A percentile compares a stretch with the other conserved stretches of the same genome.
Conservation (phyloP, 2,113 vertebrate species). For the Anhinga anhinga region DNA sequence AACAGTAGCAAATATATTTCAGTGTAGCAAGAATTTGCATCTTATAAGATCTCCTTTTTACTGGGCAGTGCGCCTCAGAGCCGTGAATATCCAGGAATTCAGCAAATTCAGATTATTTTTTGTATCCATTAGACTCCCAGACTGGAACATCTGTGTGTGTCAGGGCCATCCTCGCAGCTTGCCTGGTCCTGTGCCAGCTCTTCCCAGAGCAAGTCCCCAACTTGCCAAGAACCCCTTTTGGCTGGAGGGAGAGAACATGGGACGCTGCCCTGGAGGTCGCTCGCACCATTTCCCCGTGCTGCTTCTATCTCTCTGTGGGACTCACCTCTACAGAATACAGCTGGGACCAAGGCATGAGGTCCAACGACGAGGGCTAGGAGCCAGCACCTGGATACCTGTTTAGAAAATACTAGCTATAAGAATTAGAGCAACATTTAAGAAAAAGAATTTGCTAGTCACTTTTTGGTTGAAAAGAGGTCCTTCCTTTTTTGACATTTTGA, state of each 20-base stretch:
- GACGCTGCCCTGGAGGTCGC: not conserved
- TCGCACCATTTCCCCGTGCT: accelerated
- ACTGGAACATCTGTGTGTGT: not conserved
- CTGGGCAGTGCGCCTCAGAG: not conserved
- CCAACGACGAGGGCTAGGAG: not conserved
- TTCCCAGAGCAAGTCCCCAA: not conserved
- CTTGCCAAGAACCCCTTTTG: not conserved
- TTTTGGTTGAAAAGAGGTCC: not conserved
- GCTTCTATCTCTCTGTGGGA: not conserved
- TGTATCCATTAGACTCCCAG: not conserved
- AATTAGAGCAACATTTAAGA: not conserved
- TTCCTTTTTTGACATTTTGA: not conserved
- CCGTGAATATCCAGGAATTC: not conserved
- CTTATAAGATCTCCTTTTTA: not conserved
- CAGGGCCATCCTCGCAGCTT: not conserved
- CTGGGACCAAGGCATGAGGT: not conserved
- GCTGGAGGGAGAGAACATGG: not conserved
- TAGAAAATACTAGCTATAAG: not conserved
- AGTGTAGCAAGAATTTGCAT: not conserved
- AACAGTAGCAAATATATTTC: not conserved
- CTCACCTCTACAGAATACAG: not conserved
- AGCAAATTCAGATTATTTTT: not conserved
- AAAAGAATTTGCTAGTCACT: not conserved
- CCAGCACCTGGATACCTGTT: not conserved
- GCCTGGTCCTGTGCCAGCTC: not conserved